Percentiles rank a stretch among this genome's conserved stretches.
Evolutionary conservation across 2,113 vertebrate species (phyloP).

Genomic region (Barnardius zonarius): DNA sequence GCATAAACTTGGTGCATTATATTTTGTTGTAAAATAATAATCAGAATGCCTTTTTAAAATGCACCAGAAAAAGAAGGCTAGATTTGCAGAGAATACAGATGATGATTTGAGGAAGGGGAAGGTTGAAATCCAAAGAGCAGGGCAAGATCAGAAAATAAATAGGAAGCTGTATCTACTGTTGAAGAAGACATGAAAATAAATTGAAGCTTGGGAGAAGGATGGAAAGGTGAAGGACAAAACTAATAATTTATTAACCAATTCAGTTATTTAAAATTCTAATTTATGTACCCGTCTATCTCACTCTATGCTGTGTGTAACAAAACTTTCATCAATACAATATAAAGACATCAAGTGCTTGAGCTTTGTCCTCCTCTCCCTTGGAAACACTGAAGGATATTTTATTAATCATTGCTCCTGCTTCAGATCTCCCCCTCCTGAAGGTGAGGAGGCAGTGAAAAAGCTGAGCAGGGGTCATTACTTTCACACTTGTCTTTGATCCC

Average conservation of each 20-base stretch:
- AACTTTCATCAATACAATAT: slow-evolving; percentile 5
- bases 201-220: slow-evolving; percentile 18
- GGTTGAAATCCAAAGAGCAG: not conserved
- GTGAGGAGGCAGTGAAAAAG: not conserved
- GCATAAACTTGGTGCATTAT: not conserved
- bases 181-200: slow-evolving; percentile 33
- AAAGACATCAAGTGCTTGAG: not conserved
- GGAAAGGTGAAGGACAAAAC: not conserved
- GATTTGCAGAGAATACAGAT: not conserved
- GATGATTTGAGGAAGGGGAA: not conserved
- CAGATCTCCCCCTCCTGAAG: not conserved
- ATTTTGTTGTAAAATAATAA: not conserved
- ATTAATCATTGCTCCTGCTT: not conserved
- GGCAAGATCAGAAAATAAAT: not conserved
- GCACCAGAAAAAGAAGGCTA: not conserved
- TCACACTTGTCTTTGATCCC: not conserved
- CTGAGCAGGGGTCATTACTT: not conserved
- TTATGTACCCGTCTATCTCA: not conserved
- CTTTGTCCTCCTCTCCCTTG: not conserved
- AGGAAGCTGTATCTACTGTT: not conserved
- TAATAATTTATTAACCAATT: slow-evolving; percentile 45
- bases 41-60: not conserved
- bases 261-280: slow-evolving; percentile 19
- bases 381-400: not conserved
- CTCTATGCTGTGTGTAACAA: not conserved